Evolutionary conservation across 2,888 invertebrate species (phyloP), one percentile per base, ranked within the genome.

Genomic region (Athalia rosae): DNA sequence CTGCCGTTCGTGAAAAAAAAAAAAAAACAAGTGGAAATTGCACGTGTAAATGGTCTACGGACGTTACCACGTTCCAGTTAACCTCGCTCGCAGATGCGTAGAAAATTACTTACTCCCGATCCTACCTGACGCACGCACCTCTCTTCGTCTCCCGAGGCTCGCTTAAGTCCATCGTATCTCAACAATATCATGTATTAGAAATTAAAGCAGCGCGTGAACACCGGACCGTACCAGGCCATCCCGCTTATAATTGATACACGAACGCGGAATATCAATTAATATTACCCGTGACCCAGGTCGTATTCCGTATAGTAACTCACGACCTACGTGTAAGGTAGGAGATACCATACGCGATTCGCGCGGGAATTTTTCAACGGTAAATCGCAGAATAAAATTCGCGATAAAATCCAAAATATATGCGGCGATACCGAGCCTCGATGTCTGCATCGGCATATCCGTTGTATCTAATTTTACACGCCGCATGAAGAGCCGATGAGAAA

Each of bases 41-140:
- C 58, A 58, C 28, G 28, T 58, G 13, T 71, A 58, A 58, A 71
- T 47, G 56, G 58, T 71, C n/a, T 56, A n/a, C n/a, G 43, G 41
- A 13, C 45, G 71, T 28, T 13, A 5, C 28, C 58, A 71, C 71
- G 71, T 71, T 71, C 71, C 71, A 71, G 71, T 71, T 71, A 71
- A 58, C 71, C 50, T 67, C 50, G 67, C 53, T 50, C 61, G 28
- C 28, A 61, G 71, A 71, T 28, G 53, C 4, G 69, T 71, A 58
- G 58, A 71, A 71, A 71, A 71, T 58, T 71, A 71, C 71, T 71
- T 43, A 71, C 56, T 71, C 71, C 45, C 58, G 58, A 58, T 71
- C 71, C 58, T 58, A 56, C 28, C 28, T 28, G 28, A 28, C 28
- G 28, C n/a, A 71, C 56, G 56, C 56, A 71, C 71, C 71, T 71